Evolutionary conservation across 1,140 invertebrate species (phyloP).

Genomic region (Nymphalis io): DNA sequence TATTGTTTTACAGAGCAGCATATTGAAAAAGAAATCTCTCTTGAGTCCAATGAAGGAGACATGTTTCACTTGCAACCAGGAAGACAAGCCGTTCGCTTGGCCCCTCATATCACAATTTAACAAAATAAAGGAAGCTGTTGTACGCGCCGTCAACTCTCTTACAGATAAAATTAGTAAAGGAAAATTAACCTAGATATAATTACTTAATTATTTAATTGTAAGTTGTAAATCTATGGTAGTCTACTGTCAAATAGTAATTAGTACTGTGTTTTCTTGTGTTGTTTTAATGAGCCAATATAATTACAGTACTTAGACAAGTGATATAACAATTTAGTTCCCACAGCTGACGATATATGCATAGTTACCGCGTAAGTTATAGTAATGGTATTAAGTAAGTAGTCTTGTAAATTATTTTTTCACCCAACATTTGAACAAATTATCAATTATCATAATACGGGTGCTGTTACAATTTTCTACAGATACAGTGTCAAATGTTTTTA

Average conservation of each 20-base stretch:
- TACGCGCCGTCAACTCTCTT: conserved; percentile 33
- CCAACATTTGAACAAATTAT: too few species aligned
- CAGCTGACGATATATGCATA: too few species aligned
- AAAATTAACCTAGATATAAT: background rate
- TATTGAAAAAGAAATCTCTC: conserved; percentile 51
- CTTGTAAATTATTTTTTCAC: too few species aligned
- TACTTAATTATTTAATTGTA: background rate
- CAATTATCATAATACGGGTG: too few species aligned
- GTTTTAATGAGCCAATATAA: too few species aligned
- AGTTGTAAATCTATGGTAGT: background rate
- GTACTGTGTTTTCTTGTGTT: too few species aligned
- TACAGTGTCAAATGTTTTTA: background rate
- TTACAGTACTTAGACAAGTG: too few species aligned
- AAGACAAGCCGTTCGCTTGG: conserved; percentile 60
- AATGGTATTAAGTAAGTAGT: too few species aligned
- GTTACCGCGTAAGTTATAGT: too few species aligned
- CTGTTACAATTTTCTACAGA: too few species aligned
- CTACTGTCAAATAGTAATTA: too few species aligned
- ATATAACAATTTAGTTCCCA: too few species aligned
- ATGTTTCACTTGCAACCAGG: conserved; percentile 62
- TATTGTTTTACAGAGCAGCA: conserved; percentile 60
- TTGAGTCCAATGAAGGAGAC: conserved; percentile 43
- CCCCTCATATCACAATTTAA: conserved; percentile 51
- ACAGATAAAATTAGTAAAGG: conserved; percentile 29
- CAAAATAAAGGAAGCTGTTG: conserved; percentile 56